Evolutionary conservation across 2,113 vertebrate genomes (phyloP).

Genomic region (Haemorhous mexicanus): DNA sequence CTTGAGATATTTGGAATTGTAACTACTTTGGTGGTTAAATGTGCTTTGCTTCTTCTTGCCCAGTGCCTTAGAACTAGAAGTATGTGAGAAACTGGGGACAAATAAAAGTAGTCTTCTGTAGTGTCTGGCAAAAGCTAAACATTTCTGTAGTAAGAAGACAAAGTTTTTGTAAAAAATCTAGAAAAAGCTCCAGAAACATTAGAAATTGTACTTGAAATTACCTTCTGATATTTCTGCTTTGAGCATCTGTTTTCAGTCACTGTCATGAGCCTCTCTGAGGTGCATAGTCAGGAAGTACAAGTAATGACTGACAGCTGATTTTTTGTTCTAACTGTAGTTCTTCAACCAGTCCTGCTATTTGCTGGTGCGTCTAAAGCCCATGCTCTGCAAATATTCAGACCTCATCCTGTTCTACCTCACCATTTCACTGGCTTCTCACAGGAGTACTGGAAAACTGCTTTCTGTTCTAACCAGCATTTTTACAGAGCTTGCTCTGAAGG

Average conservation of each 20-base stretch:
- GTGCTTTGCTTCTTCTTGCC: background rate
- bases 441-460: conserved; percentile 88
- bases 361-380: conserved; percentile 82
- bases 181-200: background rate
- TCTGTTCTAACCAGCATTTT: conserved; percentile 88
- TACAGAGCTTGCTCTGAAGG: conserved; percentile 91
- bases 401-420: conserved; percentile 87
- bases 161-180: background rate
- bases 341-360: conserved; percentile 80
- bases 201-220: background rate
- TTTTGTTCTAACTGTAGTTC: conserved; percentile 55
- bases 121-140: background rate
- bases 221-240: background rate
- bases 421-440: conserved; percentile 83
- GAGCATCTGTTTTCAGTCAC: background rate
- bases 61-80: background rate
- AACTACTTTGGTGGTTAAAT: background rate
- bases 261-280: background rate
- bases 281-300: background rate
- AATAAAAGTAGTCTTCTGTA: background rate
- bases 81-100: background rate
- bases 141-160: background rate
- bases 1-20: background rate
- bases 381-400: conserved; percentile 85
- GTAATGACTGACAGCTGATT: background rate